Evolutionary conservation across 2,113 vertebrate genomes (phyloP).

Genomic region (Tragelaphus imberbis): DNA sequence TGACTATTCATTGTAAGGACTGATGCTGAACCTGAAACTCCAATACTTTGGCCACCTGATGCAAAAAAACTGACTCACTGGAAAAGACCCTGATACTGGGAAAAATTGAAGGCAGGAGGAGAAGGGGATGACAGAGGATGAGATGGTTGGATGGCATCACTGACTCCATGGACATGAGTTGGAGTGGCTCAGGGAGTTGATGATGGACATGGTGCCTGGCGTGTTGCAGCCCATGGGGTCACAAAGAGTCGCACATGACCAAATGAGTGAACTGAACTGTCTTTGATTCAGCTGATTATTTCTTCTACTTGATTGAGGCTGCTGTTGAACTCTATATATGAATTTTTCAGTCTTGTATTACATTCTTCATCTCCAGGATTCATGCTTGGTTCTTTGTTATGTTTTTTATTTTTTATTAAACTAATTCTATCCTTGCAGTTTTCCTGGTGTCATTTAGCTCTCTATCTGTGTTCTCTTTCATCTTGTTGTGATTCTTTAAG

Average conservation of each 20-base stretch:
- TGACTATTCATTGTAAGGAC: background rate
- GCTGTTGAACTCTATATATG: background rate
- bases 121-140: background rate
- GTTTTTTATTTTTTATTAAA: background rate
- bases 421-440: background rate
- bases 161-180: accelerated
- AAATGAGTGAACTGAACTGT: background rate
- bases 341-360: background rate
- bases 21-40: background rate
- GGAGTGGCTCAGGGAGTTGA: background rate
- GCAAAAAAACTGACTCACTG: background rate
- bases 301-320: background rate
- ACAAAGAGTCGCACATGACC: background rate
- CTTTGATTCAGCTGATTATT: background rate
- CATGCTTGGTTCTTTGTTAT: background rate
- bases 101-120: background rate
- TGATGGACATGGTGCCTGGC: background rate
- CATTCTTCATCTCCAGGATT: background rate
- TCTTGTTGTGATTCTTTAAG: background rate
- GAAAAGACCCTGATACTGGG: background rate
- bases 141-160: background rate
- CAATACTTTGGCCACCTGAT: background rate
- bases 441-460: background rate
- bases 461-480: background rate
- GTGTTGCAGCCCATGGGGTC: background rate